Evolutionary conservation across 2,888 invertebrate species (phyloP).

Genomic region (Pecten maximus): DNA sequence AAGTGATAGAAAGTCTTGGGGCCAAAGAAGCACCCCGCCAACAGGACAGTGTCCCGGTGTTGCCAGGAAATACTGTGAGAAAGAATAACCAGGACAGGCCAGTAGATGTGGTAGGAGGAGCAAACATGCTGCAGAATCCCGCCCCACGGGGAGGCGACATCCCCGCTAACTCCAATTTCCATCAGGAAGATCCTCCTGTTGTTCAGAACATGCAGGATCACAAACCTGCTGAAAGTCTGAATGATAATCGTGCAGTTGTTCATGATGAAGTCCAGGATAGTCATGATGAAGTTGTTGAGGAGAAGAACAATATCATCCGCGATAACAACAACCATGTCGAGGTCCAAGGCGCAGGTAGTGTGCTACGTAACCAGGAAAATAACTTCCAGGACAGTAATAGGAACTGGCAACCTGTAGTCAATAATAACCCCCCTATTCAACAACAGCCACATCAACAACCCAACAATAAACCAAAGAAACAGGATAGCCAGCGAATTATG

Average conservation of each 20-base stretch:
- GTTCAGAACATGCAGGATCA: background rate
- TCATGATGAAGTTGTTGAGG: background rate
- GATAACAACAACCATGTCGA: background rate
- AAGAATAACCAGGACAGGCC: background rate
- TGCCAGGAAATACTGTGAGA: background rate
- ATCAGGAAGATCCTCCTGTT: background rate
- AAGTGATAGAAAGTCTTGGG: background rate
- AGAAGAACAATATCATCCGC: background rate
- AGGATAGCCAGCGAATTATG: constrained; percentile 65
- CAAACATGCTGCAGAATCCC: background rate
- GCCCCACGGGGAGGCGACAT: background rate
- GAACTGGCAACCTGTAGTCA: background rate
- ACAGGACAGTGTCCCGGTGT: background rate
- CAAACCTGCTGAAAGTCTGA: background rate
- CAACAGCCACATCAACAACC: background rate
- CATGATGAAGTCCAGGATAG: background rate
- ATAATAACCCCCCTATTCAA: background rate
- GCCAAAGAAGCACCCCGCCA: background rate
- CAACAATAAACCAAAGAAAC: constrained; percentile 50
- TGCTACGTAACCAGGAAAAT: background rate
- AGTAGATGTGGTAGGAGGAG: background rate
- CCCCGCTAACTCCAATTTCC: background rate
- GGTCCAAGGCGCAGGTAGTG: background rate
- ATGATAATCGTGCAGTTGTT: background rate
- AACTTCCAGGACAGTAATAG: constrained; percentile 2